Evolutionary conservation across 2,797 vertebrate species (phyloP).

Genomic region (Enteromius mattozi): DNA sequence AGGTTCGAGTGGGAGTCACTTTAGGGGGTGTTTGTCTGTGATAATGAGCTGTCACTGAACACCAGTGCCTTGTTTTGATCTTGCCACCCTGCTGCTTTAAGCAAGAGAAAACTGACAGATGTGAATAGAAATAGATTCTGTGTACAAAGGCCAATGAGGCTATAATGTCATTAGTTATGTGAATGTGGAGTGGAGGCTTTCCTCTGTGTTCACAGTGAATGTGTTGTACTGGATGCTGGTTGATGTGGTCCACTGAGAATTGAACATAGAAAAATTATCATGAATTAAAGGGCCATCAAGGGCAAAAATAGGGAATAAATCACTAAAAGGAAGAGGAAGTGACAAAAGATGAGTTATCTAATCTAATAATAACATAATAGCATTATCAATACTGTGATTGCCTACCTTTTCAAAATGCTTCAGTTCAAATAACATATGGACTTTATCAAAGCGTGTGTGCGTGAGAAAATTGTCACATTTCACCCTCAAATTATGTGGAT

Average conservation of each 20-base stretch:
- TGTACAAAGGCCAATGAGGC: slow-evolving; percentile 39
- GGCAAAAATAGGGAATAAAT: slow-evolving; percentile 42
- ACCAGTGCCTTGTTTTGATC: slow-evolving; percentile 54
- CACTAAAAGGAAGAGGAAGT: slow-evolving; percentile 25
- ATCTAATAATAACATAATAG: slow-evolving; percentile 19
- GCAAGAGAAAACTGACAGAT: slow-evolving; percentile 58
- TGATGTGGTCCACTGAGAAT: neutral
- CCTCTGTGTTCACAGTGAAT: neutral
- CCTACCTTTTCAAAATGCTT: neutral
- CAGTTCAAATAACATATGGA: neutral
- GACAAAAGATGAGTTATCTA: slow-evolving; percentile 30
- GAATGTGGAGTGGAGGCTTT: neutral
- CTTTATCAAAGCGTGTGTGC: neutral
- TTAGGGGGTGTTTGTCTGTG: slow-evolving; percentile 56
- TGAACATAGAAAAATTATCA: neutral
- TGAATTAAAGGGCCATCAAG: slow-evolving; percentile 33
- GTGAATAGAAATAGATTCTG: slow-evolving; percentile 48
- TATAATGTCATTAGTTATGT: slow-evolving; percentile 51
- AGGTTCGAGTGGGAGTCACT: slow-evolving; percentile 49
- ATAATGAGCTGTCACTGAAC: slow-evolving; percentile 64
- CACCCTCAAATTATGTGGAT: neutral
- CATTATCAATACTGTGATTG: neutral
- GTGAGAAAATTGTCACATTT: neutral
- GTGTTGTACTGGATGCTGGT: slow-evolving; percentile 8
- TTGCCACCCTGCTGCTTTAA: slow-evolving; percentile 46